These are phyloP conservation scores for Rhimphoctona megacephalus DNA, from an alignment of 2,888 invertebrate species.

Conservation along the genomic window DNA sequence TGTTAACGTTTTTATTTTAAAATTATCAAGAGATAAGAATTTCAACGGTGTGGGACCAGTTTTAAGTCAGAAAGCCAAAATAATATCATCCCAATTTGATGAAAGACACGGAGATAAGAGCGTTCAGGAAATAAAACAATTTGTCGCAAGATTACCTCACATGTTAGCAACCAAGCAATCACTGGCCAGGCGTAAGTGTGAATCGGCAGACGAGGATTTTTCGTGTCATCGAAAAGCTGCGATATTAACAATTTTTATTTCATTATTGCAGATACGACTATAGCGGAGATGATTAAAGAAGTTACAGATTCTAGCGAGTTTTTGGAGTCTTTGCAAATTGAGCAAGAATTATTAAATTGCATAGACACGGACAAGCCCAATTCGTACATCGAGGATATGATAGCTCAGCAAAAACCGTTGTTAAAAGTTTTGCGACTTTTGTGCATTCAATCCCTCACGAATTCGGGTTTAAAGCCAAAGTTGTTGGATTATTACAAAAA, in stretches of 20 bases:
- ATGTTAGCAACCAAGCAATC: conserved; percentile 95
- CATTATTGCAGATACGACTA: conserved; percentile 90
- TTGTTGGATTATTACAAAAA: conserved; percentile 90
- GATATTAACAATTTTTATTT: conserved; percentile 23
- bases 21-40: conserved; percentile 91
- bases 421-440: conserved; percentile 94
- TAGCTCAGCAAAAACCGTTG: conserved; percentile 93
- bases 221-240: neutral
- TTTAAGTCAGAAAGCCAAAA: conserved; percentile 94
- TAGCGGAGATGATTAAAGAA: conserved; percentile 97
- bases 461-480: conserved; percentile 96
- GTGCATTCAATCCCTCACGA: conserved; percentile 96
- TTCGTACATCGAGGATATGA: conserved; percentile 96
- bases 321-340: conserved; percentile 91
- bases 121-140: conserved; percentile 97
- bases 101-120: conserved; percentile 94
- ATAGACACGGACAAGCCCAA: conserved; percentile 96
- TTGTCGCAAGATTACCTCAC: conserved; percentile 95
- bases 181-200: conserved; percentile 88
- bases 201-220: neutral
- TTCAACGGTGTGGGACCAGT: conserved; percentile 96
- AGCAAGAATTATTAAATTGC: conserved; percentile 97
- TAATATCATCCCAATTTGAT: conserved; percentile 94
- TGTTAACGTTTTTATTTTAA: neutral
- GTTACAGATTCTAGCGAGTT: conserved; percentile 91